Evolutionary conservation across 2,797 vertebrate genomes (phyloP), one percentile per base, ranked within the genome.

Genomic region (Thamnophis elegans): DNA sequence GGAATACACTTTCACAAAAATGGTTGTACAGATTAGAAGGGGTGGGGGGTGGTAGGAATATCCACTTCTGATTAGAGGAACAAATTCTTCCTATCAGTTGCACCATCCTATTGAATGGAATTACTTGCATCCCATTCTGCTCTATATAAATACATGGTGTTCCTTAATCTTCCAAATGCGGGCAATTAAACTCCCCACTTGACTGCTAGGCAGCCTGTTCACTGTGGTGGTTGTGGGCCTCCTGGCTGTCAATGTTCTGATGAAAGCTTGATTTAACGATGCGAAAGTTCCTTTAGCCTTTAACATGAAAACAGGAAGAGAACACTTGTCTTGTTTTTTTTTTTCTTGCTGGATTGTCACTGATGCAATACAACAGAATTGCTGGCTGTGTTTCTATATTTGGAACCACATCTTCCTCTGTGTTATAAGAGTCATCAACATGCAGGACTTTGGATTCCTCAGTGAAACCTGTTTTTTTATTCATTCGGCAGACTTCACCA

Each of bases 301-400:
- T 94, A 88, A 95, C 94, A 95, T 95, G 95, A 93, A 95, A 96
- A 96, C 95, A 96, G 96, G 97, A 97, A 97, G 95, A 95, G 94
- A 90, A 91, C 91, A 94, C 93, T 94, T 94, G 95, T 91, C 94
- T 91, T 62, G 26, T 62, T 65, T 94, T 95, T 96, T 96, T 96
- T 87, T 87, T 93, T 88, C 85, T 95, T 93, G 94, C 88, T 96
- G 95, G 94, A 94, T 94, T 95, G 95, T 95, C 78, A 87, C 87
- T 96, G 95, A 97, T 93, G 96, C 94, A 97, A 97, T 91, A 53
- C 90, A 95, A 95, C 73, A 47, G 94, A 89, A 78, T 1, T 87
- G 85, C 78, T 92, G 92, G 88, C 92, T 93, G 93, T 82, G 89
- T 93, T 91, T 93, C 93, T 91, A 94, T 94, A 91, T 60, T 0